These are phyloP conservation scores for Diorhabda elongata DNA, from an alignment of 1,140 invertebrate species.

Conservation along the genomic window DNA sequence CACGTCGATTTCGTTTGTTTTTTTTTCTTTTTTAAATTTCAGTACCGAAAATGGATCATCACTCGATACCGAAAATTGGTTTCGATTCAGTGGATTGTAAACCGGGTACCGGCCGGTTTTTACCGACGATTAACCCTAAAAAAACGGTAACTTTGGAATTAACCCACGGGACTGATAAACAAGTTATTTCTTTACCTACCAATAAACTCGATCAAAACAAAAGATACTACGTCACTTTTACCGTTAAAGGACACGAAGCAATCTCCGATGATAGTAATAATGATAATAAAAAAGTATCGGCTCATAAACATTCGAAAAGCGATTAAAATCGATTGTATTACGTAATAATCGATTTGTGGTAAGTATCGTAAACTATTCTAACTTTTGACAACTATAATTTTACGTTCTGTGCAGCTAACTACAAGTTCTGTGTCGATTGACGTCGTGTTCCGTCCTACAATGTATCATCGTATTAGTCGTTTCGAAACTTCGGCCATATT, in stretches of 20 bases:
- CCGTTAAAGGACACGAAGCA: conserved; percentile 62
- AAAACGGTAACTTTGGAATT: conserved; percentile 68
- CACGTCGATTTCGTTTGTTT: neutral
- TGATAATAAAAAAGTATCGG: conserved; percentile 20
- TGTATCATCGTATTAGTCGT: no score
- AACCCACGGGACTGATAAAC: conserved; percentile 73
- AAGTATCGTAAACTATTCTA: no score
- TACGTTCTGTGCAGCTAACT: no score
- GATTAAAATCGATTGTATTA: conserved; percentile 23
- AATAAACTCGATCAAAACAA: conserved; percentile 82
- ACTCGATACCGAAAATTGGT: conserved; percentile 66
- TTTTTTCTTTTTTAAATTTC: conserved; percentile 36
- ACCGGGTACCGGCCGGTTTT: conserved; percentile 50
- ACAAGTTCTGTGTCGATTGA: no score
- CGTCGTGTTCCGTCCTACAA: no score
- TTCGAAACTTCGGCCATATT: no score
- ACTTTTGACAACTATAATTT: no score
- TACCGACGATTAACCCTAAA: conserved; percentile 57
- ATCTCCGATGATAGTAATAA: conserved; percentile 23
- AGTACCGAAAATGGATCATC: conserved; percentile 70
- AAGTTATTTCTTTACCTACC: conserved; percentile 78
- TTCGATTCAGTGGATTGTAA: conserved; percentile 48
- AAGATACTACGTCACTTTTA: conserved; percentile 85
- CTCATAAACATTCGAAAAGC: conserved; percentile 45
- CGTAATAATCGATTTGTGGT: no score